A percentile compares a stretch with the other conserved stretches of the same genome.
phyloP scores from a whole-genome alignment of 2,888 invertebrate genomes.

The Leucoma salicis region DNA sequence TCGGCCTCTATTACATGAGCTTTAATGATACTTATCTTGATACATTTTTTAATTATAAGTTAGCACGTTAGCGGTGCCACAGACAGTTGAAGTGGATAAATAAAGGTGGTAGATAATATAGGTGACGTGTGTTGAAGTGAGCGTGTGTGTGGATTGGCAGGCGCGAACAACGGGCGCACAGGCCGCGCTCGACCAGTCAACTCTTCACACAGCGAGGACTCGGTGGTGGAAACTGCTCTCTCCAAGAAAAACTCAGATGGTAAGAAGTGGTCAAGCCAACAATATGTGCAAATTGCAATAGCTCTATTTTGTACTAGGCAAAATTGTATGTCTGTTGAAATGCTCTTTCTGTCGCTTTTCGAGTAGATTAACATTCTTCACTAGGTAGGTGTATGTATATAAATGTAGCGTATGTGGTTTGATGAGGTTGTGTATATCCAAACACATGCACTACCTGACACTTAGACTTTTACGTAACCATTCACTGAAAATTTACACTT shows the following conservation, averaged over 20 bases:
- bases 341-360: conserved; percentile 65
- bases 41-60: conserved; percentile 1
- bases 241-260: conserved; percentile 93
- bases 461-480: conserved; percentile 31
- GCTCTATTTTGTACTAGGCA: conserved; percentile 51
- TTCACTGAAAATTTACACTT: conserved; percentile 38
- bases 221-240: conserved; percentile 89
- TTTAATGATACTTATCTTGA: background rate
- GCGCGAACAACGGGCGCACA: conserved; percentile 68
- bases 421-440: conserved; percentile 27
- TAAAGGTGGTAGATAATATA: conserved; percentile 20
- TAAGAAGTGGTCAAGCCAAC: conserved; percentile 77
- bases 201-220: conserved; percentile 91
- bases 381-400: conserved; percentile 41
- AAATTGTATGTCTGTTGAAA: conserved; percentile 54
- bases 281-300: conserved; percentile 40
- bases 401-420: conserved; percentile 40
- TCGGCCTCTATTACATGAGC: conserved; percentile 6
- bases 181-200: conserved; percentile 74
- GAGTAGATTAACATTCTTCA: conserved; percentile 48
- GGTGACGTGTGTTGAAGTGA: conserved; percentile 61
- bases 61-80: conserved; percentile 4
- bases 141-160: conserved; percentile 76
- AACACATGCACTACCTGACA: conserved; percentile 39
- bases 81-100: conserved; percentile 5